Base-by-base conservation (phyloP, 2,888 invertebrate genomes). In the Thyatira batis region DNA sequence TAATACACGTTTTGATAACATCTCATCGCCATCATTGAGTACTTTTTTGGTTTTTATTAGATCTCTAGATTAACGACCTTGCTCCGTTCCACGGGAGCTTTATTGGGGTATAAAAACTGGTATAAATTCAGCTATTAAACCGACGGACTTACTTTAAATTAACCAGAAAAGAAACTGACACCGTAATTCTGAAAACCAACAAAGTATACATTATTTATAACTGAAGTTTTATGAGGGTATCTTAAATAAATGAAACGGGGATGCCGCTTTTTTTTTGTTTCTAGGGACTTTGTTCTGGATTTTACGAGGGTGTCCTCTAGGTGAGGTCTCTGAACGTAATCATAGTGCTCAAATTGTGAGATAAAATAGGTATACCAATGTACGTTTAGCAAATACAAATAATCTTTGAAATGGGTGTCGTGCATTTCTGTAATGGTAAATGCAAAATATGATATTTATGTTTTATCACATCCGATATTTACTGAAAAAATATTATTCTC, bases 41-140 rank as follows among this genome's bases (percentile, higher is more conserved):
- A 53, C 63, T 70, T 77, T 75, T 72, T 71, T 71, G 68, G 66
- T 83, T 88, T 86, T 83, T 85, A 83, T 81, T 73, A 73, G 71
- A 71, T 67, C 75, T 74, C 76, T 77, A 83, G 81, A 89, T 88
- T 88, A 89, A 87, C 88, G 80, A 78, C 74, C 76, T 80, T 78
- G 78, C 81, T 81, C 74, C 80, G 77, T 77, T 80, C 83, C 82
- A 79, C 83, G 84, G 78, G 76, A 84, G 82, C 78, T 90, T 90
- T 91, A 91, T 85, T 75, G 80, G 70, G 63, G 66, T 78, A 84
- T 90, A 89, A 90, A 79, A 89, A 82, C 71, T 61, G 78, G 75
- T 71, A 87, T 89, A 89, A 90, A 89, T 78, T 80, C 78, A 44
- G 67, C 77, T 81, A 81, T 84, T 82, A 87, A 89, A 84, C 71